phyloP scores from a whole-genome alignment of 1,140 invertebrate genomes.

The Drosophila bocqueti region DNA sequence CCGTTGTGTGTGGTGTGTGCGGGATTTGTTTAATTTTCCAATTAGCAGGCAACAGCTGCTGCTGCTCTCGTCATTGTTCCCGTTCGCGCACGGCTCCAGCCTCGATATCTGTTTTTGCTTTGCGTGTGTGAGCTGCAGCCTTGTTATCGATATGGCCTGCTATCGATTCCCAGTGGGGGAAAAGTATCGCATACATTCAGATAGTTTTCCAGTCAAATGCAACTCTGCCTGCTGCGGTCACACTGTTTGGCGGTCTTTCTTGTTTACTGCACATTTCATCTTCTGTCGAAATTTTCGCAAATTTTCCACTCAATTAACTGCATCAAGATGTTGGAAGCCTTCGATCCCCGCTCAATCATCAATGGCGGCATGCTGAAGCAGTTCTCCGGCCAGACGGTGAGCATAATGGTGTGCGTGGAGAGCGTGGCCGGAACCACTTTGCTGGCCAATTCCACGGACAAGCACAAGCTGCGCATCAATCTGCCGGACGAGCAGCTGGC shows the following conservation, averaged over 20 bases:
- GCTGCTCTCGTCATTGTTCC: conserved; percentile 33
- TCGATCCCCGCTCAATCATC: conserved; percentile 67
- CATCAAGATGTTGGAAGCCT: conserved; percentile 42
- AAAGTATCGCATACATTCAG: no score
- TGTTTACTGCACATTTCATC: conserved; percentile 37
- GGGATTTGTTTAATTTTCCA: conserved; percentile 36
- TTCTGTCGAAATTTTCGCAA: conserved; percentile 1
- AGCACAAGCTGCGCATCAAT: conserved; percentile 67
- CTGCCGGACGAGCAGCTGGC: conserved; percentile 50
- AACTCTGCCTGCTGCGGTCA: not conserved
- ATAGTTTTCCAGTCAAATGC: no score
- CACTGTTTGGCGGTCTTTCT: conserved; percentile 42
- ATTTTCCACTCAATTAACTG: not conserved
- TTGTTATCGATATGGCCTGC: no score
- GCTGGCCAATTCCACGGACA: conserved; percentile 64
- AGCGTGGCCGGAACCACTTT: conserved; percentile 67
- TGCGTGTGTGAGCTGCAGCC: no score
- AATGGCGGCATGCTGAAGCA: conserved; percentile 75
- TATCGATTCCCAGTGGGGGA: no score
- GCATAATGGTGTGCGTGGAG: conserved; percentile 75
- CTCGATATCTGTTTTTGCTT: not conserved
- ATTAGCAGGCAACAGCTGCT: conserved; percentile 51
- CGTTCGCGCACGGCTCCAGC: conserved; percentile 27
- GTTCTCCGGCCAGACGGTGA: conserved; percentile 64
- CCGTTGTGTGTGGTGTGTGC: conserved; percentile 10